Conservation (phyloP, 2,113 vertebrate genomes). For the Sinocyclocheilus grahami region DNA sequence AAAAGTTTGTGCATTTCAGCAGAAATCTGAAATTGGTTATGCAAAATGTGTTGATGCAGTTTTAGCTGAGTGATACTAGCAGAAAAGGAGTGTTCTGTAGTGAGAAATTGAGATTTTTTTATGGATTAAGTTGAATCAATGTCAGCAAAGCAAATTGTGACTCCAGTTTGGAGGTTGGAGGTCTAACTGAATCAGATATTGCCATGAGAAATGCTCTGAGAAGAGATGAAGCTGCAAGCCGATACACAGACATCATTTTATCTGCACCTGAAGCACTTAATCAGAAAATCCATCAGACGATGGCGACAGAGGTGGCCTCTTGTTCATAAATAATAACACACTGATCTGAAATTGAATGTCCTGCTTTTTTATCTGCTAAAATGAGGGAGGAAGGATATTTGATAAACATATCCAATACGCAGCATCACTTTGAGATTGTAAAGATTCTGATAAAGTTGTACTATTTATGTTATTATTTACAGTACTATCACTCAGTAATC, state of each 20-base stretch:
- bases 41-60: neutral
- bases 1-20: neutral
- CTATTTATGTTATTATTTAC: neutral
- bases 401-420: neutral
- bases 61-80: neutral
- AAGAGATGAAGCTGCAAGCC: constrained; percentile 30
- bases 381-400: neutral
- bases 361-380: constrained; percentile 10
- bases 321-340: constrained; percentile 39
- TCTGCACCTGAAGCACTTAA: constrained; percentile 33
- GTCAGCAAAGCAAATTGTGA: constrained; percentile 1
- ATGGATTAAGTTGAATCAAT: constrained; percentile 23
- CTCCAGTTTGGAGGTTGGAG: constrained; percentile 8
- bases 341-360: constrained; percentile 20
- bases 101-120: neutral
- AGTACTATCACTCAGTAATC: neutral
- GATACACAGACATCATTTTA: constrained; percentile 37
- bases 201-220: constrained; percentile 18
- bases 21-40: neutral
- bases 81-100: neutral
- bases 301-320: constrained; percentile 10
- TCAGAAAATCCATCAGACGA: constrained; percentile 40
- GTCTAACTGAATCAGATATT: constrained; percentile 37
- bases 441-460: neutral
- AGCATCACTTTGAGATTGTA: neutral